A percentile compares a stretch with the other conserved stretches of the same genome.
These are phyloP conservation scores for Drosophila mimica DNA, from an alignment of 2,888 invertebrate genomes.

Conservation along the genomic window DNA sequence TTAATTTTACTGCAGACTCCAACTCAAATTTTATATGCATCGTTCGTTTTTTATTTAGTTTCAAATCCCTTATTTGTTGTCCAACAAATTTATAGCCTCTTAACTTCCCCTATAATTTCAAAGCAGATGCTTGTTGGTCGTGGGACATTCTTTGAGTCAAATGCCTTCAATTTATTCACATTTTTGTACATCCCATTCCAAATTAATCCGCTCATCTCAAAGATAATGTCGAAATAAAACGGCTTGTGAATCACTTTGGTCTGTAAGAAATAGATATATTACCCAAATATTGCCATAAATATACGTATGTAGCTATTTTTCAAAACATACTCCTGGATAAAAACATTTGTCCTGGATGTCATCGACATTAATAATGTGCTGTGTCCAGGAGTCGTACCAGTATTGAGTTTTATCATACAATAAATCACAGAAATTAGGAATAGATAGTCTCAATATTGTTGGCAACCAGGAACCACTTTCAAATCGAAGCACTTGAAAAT, in stretches of 20 bases:
- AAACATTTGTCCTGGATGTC: conserved; percentile 31
- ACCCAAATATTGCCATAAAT: neutral
- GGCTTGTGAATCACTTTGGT: neutral
- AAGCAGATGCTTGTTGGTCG: conserved; percentile 1
- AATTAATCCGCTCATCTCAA: neutral
- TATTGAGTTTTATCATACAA: conserved; percentile 22
- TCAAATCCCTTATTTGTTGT: neutral
- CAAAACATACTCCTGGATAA: conserved; percentile 24
- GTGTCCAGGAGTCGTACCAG: conserved; percentile 31
- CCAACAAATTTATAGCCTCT: neutral
- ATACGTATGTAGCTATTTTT: neutral
- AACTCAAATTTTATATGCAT: neutral
- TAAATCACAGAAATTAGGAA: neutral
- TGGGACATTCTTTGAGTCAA: neutral
- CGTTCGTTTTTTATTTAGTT: neutral
- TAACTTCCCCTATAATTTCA: neutral
- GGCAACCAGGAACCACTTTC: conserved; percentile 29
- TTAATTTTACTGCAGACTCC: neutral
- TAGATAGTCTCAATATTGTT: neutral
- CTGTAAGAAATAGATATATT: conserved; percentile 2
- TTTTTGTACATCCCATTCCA: conserved; percentile 1
- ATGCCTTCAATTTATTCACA: neutral
- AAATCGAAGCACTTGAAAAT: rapidly evolving
- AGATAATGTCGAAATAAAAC: neutral
- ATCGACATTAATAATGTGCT: conserved; percentile 15